These are phyloP conservation scores for Acronicta aceris DNA, from an alignment of 2,888 invertebrate species.

Conservation along the genomic window DNA sequence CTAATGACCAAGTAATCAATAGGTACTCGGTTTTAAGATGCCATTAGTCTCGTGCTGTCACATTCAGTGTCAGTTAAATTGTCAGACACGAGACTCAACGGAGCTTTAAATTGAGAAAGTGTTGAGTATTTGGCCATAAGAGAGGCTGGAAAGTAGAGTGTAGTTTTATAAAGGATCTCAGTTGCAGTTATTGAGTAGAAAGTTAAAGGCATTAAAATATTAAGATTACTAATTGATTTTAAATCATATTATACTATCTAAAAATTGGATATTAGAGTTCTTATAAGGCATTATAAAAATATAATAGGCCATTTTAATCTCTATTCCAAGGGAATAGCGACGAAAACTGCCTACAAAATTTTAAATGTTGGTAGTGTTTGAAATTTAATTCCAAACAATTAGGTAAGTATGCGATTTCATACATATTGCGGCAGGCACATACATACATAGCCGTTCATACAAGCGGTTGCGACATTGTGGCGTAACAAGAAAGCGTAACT, in stretches of 20 bases:
- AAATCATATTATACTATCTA: not conserved
- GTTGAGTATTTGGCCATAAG: not conserved
- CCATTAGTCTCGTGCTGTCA: too few species aligned
- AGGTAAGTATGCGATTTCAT: constrained; percentile 5
- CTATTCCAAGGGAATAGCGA: not conserved
- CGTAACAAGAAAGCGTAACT: constrained; percentile 10
- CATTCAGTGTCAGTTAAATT: too few species aligned
- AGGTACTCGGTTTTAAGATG: too few species aligned
- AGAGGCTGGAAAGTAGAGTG: not conserved
- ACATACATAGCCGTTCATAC: constrained; percentile 17
- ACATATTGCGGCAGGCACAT: not conserved
- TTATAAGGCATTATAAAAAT: not conserved
- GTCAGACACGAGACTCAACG: too few species aligned
- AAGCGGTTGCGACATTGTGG: constrained; percentile 24
- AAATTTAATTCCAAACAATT: constrained; percentile 3
- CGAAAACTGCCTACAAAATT: constrained; percentile 17
- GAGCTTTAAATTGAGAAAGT: too few species aligned
- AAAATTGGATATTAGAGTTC: not conserved
- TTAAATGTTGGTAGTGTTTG: not conserved
- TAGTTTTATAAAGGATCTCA: not conserved
- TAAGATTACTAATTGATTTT: not conserved
- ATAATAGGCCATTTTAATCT: not conserved
- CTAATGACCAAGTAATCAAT: not conserved
- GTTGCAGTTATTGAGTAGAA: too few species aligned
- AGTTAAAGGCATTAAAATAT: not conserved